A percentile compares a stretch with the other conserved stretches of the same genome.
Conservation (phyloP, 2,888 invertebrate species). For the Baronia brevicornis region DNA sequence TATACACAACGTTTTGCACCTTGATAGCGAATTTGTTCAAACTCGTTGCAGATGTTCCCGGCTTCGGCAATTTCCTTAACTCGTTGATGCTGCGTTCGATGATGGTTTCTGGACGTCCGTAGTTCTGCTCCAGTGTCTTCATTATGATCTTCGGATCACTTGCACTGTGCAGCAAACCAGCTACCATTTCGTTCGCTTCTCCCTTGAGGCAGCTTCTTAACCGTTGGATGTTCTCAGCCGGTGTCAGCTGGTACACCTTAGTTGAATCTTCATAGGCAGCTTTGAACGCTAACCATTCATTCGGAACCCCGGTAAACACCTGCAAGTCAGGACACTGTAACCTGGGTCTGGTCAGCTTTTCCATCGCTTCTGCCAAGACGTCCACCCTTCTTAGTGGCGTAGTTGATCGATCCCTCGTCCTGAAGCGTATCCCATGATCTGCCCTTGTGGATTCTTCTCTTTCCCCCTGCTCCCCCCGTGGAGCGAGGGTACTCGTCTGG, state of each 20-base stretch:
- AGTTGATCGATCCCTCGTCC: background rate
- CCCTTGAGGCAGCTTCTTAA: constrained; percentile 15
- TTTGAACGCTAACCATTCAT: constrained; percentile 4
- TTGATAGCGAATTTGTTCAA: constrained; percentile 17
- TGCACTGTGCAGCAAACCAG: constrained; percentile 11
- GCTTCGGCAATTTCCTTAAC: constrained; percentile 16
- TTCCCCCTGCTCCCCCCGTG: too few species aligned
- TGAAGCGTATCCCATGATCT: background rate
- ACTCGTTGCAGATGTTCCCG: constrained; percentile 13
- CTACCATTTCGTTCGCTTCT: constrained; percentile 12
- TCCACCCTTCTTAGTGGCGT: background rate
- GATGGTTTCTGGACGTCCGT: constrained; percentile 20
- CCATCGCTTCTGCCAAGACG: constrained; percentile 3
- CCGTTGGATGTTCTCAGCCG: constrained; percentile 16
- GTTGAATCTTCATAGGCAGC: constrained; percentile 1
- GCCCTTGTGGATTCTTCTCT: too few species aligned
- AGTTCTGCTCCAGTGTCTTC: constrained; percentile 20
- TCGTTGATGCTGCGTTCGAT: constrained; percentile 15
- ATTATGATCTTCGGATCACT: constrained; percentile 17
- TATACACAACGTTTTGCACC: constrained; percentile 10
- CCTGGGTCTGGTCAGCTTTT: constrained; percentile 3
- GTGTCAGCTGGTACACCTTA: background rate
- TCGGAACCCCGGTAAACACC: background rate
- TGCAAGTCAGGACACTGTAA: constrained; percentile 1
- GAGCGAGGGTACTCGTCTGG: too few species aligned